Base-by-base conservation (phyloP, 2,797 vertebrate genomes). In the Coreius guichenoti region DNA sequence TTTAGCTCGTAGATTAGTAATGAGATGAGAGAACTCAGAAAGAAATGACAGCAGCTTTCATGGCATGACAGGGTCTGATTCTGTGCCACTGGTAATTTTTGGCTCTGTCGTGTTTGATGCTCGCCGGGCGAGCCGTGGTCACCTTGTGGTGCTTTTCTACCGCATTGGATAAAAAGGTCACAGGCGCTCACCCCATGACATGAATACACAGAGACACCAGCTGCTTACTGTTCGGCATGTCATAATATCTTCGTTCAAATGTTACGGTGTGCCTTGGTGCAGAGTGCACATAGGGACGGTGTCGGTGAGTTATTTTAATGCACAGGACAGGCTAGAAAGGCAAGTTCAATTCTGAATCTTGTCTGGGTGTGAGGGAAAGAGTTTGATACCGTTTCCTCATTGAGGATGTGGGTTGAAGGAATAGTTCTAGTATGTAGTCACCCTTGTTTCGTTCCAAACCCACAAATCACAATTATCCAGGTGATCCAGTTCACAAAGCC, bases 1-100 rank as follows among this genome's bases (percentile, higher is more conserved):
- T 87, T 89, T 88, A 89, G 83, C 77, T 78, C 84, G 8, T 86
- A 72, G 81, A 88, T 89, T 88, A 87, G 77, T 85, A 89, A 87
- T 65, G 80, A 87, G 87, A 76, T 77, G 78, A 54, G 85, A 83
- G 86, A 81, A 83, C 82, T 87, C 87, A 73, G 85, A 85, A 85
- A 85, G 80, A 68, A 85, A 83, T 82, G 82, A 87, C 83, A 68
- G 87, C 58, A 84, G 63, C 86, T 86, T 87, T 88, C 73, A 78
- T 54, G 82, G 73, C 49, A 36, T 81, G 88, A 84, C 83, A 82
- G 69, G 83, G 78, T 74, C 74, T 36, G 58, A 36, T 84, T 84
- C 65, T 56, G 73, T 88, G 87, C 68, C 80, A 78, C 81, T 49
- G 77, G 87, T 88, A 82, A 79, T 90, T 89, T 89, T 79, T 47